Conservation (phyloP, 2,888 invertebrate genomes). For the Rhogogaster chlorosoma region DNA sequence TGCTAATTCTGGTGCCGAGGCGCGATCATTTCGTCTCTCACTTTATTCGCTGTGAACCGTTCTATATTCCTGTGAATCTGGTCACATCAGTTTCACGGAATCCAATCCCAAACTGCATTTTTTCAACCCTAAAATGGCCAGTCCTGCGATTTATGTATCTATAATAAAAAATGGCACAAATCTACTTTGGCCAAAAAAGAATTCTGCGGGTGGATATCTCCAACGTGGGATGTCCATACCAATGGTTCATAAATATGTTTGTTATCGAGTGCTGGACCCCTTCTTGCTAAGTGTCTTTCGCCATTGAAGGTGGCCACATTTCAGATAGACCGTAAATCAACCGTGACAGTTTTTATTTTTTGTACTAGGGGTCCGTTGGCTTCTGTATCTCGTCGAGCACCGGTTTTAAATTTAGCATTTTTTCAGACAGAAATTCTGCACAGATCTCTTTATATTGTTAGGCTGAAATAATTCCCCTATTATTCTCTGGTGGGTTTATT, state of each 20-base stretch:
- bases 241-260: background rate
- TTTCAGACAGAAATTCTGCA: background rate
- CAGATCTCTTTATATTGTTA: background rate
- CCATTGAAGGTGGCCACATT: background rate
- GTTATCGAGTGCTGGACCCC: background rate
- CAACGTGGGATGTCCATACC: too few species aligned
- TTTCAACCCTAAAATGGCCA: background rate
- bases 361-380: background rate
- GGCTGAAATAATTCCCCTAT: background rate
- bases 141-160: background rate
- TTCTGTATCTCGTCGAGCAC: background rate
- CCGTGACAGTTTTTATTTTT: background rate
- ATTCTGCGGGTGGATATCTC: too few species aligned
- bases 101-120: background rate
- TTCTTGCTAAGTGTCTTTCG: background rate
- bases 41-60: background rate
- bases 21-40: background rate
- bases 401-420: background rate
- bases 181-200: background rate
- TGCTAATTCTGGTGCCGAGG: background rate
- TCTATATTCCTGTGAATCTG: background rate
- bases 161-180: background rate
- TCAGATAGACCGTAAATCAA: background rate
- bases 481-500: background rate
- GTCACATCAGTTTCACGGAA: background rate